Base-by-base conservation (phyloP, 2,113 vertebrate species). In the Oreamnos americanus region DNA sequence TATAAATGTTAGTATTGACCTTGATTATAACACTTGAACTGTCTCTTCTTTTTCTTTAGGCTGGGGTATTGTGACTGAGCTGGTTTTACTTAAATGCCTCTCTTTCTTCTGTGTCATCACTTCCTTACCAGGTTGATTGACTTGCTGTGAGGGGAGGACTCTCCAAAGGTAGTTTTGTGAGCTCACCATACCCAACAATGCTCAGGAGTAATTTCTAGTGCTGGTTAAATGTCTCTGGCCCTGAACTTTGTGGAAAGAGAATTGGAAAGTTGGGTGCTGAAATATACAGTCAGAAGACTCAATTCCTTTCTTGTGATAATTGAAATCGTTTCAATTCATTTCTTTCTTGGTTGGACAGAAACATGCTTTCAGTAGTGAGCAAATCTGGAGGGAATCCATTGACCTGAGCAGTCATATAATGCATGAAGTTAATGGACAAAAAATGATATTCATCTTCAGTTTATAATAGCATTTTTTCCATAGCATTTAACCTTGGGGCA, bases 241-340 rank as follows among this genome's bases (percentile, higher is more conserved):
- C 91, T 98, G 98, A 98, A 98, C 96, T 98, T 98, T 0, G 2
- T 45, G 76, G 96, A 97, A 98, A 98, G 96, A 96, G 90, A 94
- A 96, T 71, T 79, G 97, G 97, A 39, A 62, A 98, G 97, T 97
- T 97, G 98, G 94, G 94, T 98, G 97, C 39, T 97, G 97, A 98
- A 97, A 97, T 98, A 93, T 96, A 96, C 64, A 97, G 97, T 91
- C 84, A 98, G 91, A 98, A 95, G 95, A 97, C 94, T 25, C 0
- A 28, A 79, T 2, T 14, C 96, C 87, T 98, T 98, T 98, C 15
- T 33, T 97, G 98, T 97, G 98, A 98, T 99, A 99, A 99, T 98
- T 99, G 98, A 99, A 99, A 99, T 99, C 6, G 98, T 98, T 98
- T 99, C 98, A 98, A 98, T 99, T 98, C 97, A 98, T 98, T 99